A percentile compares a stretch with the other conserved stretches of the same genome.
Evolutionary conservation across 2,888 invertebrate species (phyloP).

Genomic region (Volucella zonaria): DNA sequence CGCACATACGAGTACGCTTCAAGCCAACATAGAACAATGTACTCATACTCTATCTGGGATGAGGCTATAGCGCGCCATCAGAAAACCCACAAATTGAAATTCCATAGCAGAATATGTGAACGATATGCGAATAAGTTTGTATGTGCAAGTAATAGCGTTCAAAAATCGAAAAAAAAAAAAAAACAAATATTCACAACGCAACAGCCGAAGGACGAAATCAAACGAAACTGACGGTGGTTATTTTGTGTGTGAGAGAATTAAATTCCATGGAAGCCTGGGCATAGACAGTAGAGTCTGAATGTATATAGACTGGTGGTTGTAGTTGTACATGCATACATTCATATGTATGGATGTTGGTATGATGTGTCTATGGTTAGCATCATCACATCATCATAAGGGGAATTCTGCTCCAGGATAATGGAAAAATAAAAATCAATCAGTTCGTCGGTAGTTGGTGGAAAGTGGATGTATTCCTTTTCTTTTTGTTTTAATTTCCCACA

Average conservation of each 20-base stretch:
- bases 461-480: too few species aligned
- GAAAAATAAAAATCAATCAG: slow-evolving; percentile 59
- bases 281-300: slow-evolving; percentile 36
- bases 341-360: background rate
- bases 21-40: too few species aligned
- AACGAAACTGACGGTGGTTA: slow-evolving; percentile 66
- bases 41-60: background rate
- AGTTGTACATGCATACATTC: too few species aligned
- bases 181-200: slow-evolving; percentile 4
- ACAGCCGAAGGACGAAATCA: slow-evolving; percentile 46
- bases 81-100: slow-evolving; percentile 67
- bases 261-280: slow-evolving; percentile 65
- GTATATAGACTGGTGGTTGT: too few species aligned
- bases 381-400: slow-evolving; percentile 45
- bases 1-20: background rate
- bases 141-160: slow-evolving; percentile 1
- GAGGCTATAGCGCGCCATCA: background rate
- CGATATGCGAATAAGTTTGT: background rate
- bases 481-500: too few species aligned
- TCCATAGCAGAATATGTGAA: slow-evolving; percentile 44
- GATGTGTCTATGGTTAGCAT: slow-evolving; percentile 38
- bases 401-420: slow-evolving; percentile 35
- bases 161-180: slow-evolving; percentile 9
- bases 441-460: background rate
- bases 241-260: slow-evolving; percentile 68